A percentile compares a stretch with the other conserved stretches of the same genome.
Conservation (phyloP, 2,113 vertebrate species). For the Apodemus sylvaticus region DNA sequence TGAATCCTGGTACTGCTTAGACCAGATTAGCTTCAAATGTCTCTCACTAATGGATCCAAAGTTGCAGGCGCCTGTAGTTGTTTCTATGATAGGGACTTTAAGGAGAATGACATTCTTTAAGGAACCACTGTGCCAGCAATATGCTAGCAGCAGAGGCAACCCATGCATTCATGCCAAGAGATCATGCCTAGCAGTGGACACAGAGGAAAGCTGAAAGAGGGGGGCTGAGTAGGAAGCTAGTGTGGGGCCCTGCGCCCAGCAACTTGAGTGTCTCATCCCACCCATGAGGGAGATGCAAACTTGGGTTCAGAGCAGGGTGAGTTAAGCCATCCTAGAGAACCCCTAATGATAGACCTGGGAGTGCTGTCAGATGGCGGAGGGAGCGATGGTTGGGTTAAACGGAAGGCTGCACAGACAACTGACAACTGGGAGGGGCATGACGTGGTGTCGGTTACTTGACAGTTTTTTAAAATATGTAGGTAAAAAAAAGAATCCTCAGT, state of each 20-base stretch:
- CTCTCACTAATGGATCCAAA: background rate
- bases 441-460: background rate
- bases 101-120: background rate
- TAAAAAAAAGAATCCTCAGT: background rate
- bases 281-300: background rate
- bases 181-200: background rate
- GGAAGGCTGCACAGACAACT: too few species aligned
- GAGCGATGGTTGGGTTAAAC: background rate
- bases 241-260: background rate
- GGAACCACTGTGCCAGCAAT: background rate
- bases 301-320: background rate
- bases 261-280: background rate
- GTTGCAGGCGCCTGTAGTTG: background rate
- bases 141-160: background rate
- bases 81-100: background rate
- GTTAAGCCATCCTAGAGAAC: background rate
- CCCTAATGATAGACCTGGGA: background rate
- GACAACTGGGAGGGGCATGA: background rate
- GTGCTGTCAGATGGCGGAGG: fast-evolving
- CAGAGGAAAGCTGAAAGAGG: background rate
- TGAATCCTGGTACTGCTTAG: background rate
- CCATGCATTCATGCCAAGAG: background rate
- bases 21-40: background rate
- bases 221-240: background rate
- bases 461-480: background rate